phyloP scores from a whole-genome alignment of 2,888 invertebrate species.

The Strigamia transsilvanica region DNA sequence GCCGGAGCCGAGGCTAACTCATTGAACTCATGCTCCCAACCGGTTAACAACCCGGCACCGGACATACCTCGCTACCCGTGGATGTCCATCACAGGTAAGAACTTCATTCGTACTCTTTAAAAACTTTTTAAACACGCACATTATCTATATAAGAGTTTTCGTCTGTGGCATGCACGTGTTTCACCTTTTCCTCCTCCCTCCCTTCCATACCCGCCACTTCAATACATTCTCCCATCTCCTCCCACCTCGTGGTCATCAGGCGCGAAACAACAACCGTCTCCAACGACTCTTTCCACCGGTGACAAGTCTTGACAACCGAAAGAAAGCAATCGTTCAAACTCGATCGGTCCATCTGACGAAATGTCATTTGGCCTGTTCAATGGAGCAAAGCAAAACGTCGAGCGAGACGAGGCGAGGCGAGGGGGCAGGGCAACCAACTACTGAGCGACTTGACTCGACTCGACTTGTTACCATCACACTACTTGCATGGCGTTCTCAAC shows the following conservation, averaged over 20 bases:
- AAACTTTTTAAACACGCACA: too few species aligned
- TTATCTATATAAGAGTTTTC: background rate
- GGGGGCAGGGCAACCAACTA: background rate
- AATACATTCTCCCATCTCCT: background rate
- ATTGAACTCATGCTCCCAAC: slow-evolving; percentile 77
- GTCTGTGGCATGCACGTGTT: slow-evolving; percentile 50
- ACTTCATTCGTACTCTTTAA: background rate
- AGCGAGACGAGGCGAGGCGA: background rate
- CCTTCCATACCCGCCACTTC: slow-evolving; percentile 21
- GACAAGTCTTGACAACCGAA: background rate
- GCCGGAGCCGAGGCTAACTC: slow-evolving; percentile 78
- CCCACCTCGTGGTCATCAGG: slow-evolving; percentile 35
- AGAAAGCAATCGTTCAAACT: background rate
- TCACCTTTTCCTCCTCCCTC: slow-evolving; percentile 10
- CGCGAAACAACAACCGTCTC: slow-evolving; percentile 31
- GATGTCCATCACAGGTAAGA: slow-evolving; percentile 95
- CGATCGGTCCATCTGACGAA: background rate
- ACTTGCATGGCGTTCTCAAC: background rate
- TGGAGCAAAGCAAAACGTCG: slow-evolving; percentile 22
- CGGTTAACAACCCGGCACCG: slow-evolving; percentile 71
- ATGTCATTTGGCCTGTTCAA: background rate
- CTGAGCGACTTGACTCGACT: too few species aligned
- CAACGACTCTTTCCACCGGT: background rate
- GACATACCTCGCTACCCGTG: slow-evolving; percentile 94
- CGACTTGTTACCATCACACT: background rate